Evolutionary conservation across 64 coral and sea anemone species (phyloP).

Genomic region (Platygyra sinensis): DNA sequence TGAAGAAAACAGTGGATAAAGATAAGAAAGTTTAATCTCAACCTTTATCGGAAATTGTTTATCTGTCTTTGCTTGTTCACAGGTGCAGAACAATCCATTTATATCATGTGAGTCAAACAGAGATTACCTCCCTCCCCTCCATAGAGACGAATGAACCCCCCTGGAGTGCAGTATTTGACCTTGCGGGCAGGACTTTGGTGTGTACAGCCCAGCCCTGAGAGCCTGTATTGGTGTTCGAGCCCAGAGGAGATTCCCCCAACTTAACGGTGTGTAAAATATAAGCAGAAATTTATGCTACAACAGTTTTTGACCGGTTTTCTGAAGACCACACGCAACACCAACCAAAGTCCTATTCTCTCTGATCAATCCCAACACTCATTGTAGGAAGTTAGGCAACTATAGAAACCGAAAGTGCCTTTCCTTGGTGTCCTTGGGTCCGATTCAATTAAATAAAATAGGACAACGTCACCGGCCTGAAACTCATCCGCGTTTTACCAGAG

Average conservation of each 20-base stretch:
- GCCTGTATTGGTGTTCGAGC: slow-evolving; percentile 44
- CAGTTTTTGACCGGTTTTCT: neutral
- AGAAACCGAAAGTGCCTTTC: too few species aligned
- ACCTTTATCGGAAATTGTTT: too few species aligned
- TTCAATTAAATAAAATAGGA: too few species aligned
- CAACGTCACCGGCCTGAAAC: too few species aligned
- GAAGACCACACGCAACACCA: neutral
- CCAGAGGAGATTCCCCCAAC: neutral
- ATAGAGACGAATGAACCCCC: slow-evolving; percentile 19
- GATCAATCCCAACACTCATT: too few species aligned
- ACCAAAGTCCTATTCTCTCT: too few species aligned
- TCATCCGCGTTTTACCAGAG: too few species aligned
- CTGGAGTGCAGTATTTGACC: slow-evolving; percentile 47
- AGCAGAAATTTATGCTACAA: neutral
- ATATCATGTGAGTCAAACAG: slow-evolving; percentile 22
- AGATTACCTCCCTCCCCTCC: slow-evolving; percentile 31
- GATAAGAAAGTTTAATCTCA: too few species aligned
- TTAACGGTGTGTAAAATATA: slow-evolving; percentile 33
- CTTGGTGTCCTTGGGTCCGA: too few species aligned
- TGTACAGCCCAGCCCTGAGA: slow-evolving; percentile 31
- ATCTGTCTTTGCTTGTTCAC: neutral
- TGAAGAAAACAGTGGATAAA: too few species aligned
- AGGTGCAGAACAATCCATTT: slow-evolving; percentile 32
- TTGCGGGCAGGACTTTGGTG: slow-evolving; percentile 51
- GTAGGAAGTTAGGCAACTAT: too few species aligned